Conservation (phyloP, 2,113 vertebrate genomes). For the Propithecus coquereli region DNA sequence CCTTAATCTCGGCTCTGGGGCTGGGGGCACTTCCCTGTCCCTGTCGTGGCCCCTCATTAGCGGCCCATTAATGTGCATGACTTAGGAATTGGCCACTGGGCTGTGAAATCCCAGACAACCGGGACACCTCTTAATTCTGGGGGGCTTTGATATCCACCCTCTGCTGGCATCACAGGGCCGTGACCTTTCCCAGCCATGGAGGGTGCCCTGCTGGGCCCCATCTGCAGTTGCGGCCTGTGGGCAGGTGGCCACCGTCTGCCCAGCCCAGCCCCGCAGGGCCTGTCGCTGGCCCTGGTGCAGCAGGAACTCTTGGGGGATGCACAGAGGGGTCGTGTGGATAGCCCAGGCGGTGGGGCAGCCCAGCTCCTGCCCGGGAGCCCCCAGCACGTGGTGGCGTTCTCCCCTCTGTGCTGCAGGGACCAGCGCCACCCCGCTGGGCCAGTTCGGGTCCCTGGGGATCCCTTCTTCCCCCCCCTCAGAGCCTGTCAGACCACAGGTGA, state of each 20-base stretch:
- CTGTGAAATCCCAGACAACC: conserved; percentile 83
- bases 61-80: conserved; percentile 78
- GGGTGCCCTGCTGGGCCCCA: background rate
- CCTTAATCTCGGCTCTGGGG: conserved; percentile 70
- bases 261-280: background rate
- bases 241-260: background rate
- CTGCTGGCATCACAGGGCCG: conserved; percentile 13
- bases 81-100: conserved; percentile 82
- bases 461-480: too few relatives aligned
- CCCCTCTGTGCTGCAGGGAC: background rate
- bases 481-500: background rate
- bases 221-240: background rate
- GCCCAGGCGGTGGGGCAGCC: background rate
- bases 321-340: background rate
- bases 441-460: background rate
- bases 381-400: fast-evolving
- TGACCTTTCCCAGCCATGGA: conserved; percentile 74
- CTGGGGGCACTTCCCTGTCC: conserved; percentile 43
- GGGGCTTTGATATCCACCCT: conserved; percentile 76
- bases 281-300: background rate
- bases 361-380: background rate
- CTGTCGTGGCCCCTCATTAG: conserved; percentile 78
- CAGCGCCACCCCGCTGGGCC: background rate
- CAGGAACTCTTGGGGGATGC: too few relatives aligned
- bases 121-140: conserved; percentile 75